These are phyloP conservation scores for Papilio demoleus DNA, from an alignment of 2,888 invertebrate species.

Conservation along the genomic window DNA sequence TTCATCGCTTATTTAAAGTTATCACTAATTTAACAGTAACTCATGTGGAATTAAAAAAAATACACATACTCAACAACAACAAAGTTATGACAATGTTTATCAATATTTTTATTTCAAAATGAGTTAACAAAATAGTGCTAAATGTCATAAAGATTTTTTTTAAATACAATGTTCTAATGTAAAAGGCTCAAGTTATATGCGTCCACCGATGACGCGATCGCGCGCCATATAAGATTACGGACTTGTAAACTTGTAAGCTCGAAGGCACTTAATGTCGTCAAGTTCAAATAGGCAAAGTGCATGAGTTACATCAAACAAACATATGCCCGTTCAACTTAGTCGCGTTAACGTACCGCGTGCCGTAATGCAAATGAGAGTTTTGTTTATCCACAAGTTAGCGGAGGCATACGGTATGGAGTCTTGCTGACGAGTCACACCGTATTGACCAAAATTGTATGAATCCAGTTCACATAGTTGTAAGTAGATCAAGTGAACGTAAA, in stretches of 20 bases:
- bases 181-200: constrained; percentile 64
- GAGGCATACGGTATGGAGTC: constrained; percentile 45
- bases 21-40: constrained; percentile 29
- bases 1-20: constrained; percentile 62
- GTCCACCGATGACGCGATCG: constrained; percentile 70
- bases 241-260: constrained; percentile 62
- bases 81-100: constrained; percentile 33
- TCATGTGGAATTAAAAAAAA: constrained; percentile 38
- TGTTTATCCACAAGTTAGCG: constrained; percentile 68
- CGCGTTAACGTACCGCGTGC: constrained; percentile 58
- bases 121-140: constrained; percentile 18
- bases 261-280: constrained; percentile 55
- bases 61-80: constrained; percentile 37
- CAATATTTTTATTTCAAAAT: constrained; percentile 21
- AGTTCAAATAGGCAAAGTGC: constrained; percentile 59
- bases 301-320: constrained; percentile 55
- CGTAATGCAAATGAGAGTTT: constrained; percentile 65
- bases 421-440: constrained; percentile 48
- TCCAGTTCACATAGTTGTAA: constrained; percentile 22
- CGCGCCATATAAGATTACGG: constrained; percentile 69
- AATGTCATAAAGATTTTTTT: constrained; percentile 45
- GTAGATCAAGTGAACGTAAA: constrained; percentile 2
- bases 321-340: constrained; percentile 56
- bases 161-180: constrained; percentile 49
- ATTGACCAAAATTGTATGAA: constrained; percentile 61